These are phyloP conservation scores for Cheilosia scutellata DNA, from an alignment of 2,888 invertebrate genomes.

Conservation along the genomic window DNA sequence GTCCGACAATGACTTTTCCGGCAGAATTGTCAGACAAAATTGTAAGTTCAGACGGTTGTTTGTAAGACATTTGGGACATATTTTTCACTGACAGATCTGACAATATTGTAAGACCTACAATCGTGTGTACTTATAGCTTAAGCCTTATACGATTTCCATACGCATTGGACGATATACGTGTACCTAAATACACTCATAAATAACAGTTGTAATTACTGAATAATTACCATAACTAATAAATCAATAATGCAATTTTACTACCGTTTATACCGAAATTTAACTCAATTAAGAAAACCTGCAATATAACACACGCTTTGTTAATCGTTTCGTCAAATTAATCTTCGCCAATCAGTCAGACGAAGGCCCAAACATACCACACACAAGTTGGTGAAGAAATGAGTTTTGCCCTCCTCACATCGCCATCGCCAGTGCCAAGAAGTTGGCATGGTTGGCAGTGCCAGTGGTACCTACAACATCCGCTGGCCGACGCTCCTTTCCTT, in stretches of 20 bases:
- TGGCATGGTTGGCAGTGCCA: not conserved
- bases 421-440: constrained; percentile 3
- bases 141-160: too few species aligned
- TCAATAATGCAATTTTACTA: constrained; percentile 40
- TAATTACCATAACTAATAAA: constrained; percentile 39
- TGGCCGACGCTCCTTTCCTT: not conserved
- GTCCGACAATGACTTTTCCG: too few species aligned
- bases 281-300: constrained; percentile 51
- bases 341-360: constrained; percentile 48
- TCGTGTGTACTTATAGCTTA: too few species aligned
- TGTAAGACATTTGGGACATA: too few species aligned
- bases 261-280: constrained; percentile 55
- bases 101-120: too few species aligned
- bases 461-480: constrained; percentile 2
- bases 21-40: too few species aligned
- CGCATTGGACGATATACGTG: too few species aligned
- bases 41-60: too few species aligned
- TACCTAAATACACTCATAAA: not conserved
- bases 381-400: constrained; percentile 45
- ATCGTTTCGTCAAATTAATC: constrained; percentile 61
- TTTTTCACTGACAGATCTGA: too few species aligned
- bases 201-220: constrained; percentile 13
- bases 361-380: constrained; percentile 47
- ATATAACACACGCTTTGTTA: constrained; percentile 47
- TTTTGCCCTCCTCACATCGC: constrained; percentile 20